Base-by-base conservation (phyloP, 2,113 vertebrate genomes). In the Gnathonemus longibarbis region DNA sequence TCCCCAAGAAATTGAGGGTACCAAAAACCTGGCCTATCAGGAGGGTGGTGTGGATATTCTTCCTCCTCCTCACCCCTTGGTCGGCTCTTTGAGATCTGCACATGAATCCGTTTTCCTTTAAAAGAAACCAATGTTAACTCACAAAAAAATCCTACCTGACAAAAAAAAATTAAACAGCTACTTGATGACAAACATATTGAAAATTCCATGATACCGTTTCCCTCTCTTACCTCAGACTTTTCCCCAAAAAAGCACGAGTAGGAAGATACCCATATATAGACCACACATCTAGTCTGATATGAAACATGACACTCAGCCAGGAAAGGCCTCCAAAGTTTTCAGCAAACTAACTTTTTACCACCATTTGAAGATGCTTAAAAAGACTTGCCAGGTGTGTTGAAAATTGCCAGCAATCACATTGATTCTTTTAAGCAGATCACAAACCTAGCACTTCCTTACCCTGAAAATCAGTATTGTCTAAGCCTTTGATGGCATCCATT, bases 21-120 rank as follows among this genome's bases (percentile, higher is more conserved):
- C 96, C 96, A 99, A 94, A 97, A 98, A 66, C 96, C 97, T 88
- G 97, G 97, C 92, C 98, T 96, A 87, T 96, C 96, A 3, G 94
- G 94, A 0, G 94, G 95, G 91, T 97, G 98, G 92, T 96, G 95
- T 3, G 95, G 96, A 90, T 97, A 96, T 94, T 96, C 97, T 93
- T 97, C 97, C 94, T 97, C 97, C 35, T 96, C 96, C 3, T 95
- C 97, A 24, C 96, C 97, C 92, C 94, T 97, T 91, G 93, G 95
- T 84, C 97, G 96, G 93, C 98, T 99, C 91, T 97, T 99, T 89
- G 98, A 99, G 90, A 99, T 92, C 93, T 99, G 98, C 94, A 99
- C 98, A 50, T 98, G 98, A 95, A 99, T 99, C 94, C 97, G 94
- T 95, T 98, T 98, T 90, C 98, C 98, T 99, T 96, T 89, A 95